A percentile compares a stretch with the other conserved stretches of the same genome.
phyloP scores from a whole-genome alignment of 2,797 vertebrate species.

The Zalophus californianus region DNA sequence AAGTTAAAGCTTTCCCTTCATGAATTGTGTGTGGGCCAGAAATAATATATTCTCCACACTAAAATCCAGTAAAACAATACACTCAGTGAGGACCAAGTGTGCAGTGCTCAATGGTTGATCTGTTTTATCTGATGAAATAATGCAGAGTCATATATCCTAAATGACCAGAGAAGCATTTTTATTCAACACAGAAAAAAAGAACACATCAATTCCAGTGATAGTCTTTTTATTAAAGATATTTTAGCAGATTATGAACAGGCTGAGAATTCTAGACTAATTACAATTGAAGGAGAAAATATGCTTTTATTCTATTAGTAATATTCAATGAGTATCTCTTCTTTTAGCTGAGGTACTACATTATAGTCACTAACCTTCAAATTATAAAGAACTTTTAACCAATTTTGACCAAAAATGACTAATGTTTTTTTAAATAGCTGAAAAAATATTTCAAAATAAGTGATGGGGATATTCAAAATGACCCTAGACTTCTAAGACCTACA shows the following conservation, averaged over 20 bases:
- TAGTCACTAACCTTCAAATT: not conserved
- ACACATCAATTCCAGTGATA: not conserved
- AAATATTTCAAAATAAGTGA: not conserved
- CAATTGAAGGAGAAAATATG: not conserved
- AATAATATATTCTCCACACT: not conserved
- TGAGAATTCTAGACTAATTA: not conserved
- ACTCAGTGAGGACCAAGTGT: not conserved
- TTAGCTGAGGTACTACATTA: not conserved
- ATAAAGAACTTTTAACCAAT: not conserved
- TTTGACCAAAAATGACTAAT: not conserved
- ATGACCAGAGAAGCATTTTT: not conserved
- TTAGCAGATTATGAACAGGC: not conserved
- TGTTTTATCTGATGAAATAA: not conserved
- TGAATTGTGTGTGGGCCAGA: not conserved
- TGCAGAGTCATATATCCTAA: not conserved
- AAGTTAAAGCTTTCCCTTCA: constrained; percentile 6
- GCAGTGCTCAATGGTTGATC: not conserved
- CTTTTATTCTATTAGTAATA: constrained; percentile 7
- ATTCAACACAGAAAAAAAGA: not conserved
- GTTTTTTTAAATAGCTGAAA: constrained; percentile 3
- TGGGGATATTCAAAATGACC: not conserved
- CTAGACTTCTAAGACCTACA: not conserved
- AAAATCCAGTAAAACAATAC: not conserved
- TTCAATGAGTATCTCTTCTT: not conserved
- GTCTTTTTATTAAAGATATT: not conserved